phyloP scores from a whole-genome alignment of 2,797 vertebrate genomes.

The Gymnopithys bicolor region DNA sequence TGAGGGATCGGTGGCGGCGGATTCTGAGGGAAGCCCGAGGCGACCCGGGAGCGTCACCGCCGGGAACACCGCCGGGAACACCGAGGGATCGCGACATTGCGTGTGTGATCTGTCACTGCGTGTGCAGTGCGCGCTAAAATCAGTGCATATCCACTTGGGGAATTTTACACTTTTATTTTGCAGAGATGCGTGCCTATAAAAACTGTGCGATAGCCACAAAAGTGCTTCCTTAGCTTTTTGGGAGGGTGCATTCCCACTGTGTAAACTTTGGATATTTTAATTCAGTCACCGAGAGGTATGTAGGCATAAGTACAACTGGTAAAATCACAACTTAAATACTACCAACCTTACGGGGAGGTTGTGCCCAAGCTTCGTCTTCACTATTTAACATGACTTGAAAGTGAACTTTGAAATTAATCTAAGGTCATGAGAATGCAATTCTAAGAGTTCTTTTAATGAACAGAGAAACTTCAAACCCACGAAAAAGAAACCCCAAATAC shows the following conservation, averaged over 20 bases:
- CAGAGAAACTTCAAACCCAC: too few species aligned
- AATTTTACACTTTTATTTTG: too few species aligned
- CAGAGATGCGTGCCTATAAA: rapidly evolving
- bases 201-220: rapidly evolving
- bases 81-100: too few species aligned
- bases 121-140: too few species aligned
- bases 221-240: not conserved
- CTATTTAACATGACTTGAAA: not conserved
- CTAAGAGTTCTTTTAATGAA: not conserved
- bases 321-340: not conserved
- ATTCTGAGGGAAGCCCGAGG: rapidly evolving
- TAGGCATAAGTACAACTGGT: not conserved
- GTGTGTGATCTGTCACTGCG: too few species aligned
- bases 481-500: not conserved
- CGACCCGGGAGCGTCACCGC: not conserved
- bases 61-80: too few species aligned
- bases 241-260: not conserved
- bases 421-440: not conserved
- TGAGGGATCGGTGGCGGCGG: not conserved
- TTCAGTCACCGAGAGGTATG: not conserved
- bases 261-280: not conserved
- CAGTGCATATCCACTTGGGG: too few species aligned
- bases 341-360: rapidly evolving
- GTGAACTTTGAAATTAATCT: not conserved
- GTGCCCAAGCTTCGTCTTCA: not conserved